phyloP scores from a whole-genome alignment of 2,797 vertebrate genomes.

The Notamacropus eugenii region DNA sequence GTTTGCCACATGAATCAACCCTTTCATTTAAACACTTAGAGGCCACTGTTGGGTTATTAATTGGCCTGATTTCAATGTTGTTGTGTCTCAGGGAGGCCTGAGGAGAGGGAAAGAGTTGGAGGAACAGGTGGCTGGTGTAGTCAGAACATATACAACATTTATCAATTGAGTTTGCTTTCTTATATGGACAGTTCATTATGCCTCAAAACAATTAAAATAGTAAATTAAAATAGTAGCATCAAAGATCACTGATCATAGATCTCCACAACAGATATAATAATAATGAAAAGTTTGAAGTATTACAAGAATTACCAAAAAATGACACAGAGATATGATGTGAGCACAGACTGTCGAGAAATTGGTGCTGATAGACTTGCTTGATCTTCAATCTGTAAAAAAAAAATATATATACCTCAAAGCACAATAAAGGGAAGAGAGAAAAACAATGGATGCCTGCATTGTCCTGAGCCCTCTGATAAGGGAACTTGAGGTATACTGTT shows the following conservation, averaged over 20 bases:
- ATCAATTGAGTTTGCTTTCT: neutral
- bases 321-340: neutral
- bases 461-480: neutral
- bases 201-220: neutral
- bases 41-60: neutral
- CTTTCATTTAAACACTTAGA: neutral
- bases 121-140: neutral
- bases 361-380: neutral
- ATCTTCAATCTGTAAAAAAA: neutral
- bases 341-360: neutral
- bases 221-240: neutral
- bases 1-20: neutral
- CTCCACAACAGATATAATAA: neutral
- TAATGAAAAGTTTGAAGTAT: neutral
- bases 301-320: neutral
- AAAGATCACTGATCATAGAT: neutral
- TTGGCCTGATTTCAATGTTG: neutral
- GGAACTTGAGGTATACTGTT: too few species aligned
- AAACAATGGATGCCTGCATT: neutral
- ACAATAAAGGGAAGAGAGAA: neutral
- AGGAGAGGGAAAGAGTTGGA: neutral
- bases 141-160: neutral
- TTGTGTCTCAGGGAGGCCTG: neutral
- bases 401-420: neutral
- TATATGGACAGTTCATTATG: neutral